phyloP scores from a whole-genome alignment of 2,888 invertebrate species.

The Eustalomyia histrio region DNA sequence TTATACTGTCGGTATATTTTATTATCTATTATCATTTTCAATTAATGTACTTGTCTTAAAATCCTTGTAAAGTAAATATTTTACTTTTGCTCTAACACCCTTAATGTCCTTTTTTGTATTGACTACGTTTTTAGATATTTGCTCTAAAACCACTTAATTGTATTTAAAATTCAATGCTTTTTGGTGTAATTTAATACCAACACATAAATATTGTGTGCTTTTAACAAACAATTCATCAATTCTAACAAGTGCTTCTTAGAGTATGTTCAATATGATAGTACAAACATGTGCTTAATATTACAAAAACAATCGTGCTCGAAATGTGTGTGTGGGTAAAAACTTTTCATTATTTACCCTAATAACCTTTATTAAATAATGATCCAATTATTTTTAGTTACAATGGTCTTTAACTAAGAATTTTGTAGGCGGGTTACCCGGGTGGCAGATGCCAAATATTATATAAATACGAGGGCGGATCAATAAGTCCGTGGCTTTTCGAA shows the following conservation, averaged over 20 bases:
- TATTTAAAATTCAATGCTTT: slow-evolving; percentile 39
- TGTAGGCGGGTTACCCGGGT: too few species aligned
- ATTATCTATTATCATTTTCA: slow-evolving; percentile 76
- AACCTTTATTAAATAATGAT: too few species aligned
- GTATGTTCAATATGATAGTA: not conserved
- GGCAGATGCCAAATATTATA: too few species aligned
- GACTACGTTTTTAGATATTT: not conserved
- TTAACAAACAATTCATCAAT: slow-evolving; percentile 63
- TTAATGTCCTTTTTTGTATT: slow-evolving; percentile 43
- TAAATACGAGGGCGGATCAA: too few species aligned
- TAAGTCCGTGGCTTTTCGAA: too few species aligned
- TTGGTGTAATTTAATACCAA: slow-evolving; percentile 59
- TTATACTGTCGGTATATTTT: not conserved
- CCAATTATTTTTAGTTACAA: too few species aligned
- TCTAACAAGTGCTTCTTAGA: slow-evolving; percentile 65
- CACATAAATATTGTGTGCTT: slow-evolving; percentile 30
- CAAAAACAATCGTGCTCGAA: too few species aligned
- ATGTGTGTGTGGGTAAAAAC: too few species aligned
- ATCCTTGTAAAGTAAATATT: slow-evolving; percentile 28
- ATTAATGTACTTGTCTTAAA: slow-evolving; percentile 69
- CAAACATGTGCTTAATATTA: too few species aligned
- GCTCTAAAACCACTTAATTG: slow-evolving; percentile 39
- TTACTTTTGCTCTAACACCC: slow-evolving; percentile 25
- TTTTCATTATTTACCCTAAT: too few species aligned
- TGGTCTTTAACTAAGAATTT: too few species aligned